Base-by-base conservation (phyloP, 2,797 vertebrate genomes). In the Taenioides sp. region DNA sequence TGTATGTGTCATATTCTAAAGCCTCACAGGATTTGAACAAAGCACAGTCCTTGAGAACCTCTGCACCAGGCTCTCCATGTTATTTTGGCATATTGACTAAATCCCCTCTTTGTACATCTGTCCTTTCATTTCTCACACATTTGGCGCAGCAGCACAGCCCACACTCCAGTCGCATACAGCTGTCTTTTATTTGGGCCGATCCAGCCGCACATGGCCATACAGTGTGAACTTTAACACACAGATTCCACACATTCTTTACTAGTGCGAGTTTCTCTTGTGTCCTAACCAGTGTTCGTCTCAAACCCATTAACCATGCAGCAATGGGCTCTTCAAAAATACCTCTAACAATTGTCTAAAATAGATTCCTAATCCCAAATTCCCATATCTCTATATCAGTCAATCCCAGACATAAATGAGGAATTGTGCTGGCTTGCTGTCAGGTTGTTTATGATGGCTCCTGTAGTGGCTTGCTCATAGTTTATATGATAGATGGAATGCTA, bases 201-300 rank as follows among this genome's bases (percentile, higher is more conserved):
- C 83, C 85, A 84, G 86, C 76, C 69, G 1, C 78, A 92, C 84
- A 88, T 87, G 87, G 86, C 80, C 83, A 87, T 87, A 82, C 77
- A 87, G 86, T 89, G 87, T 87, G 85, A 92, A 93, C 87, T 90
- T 89, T 87, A 92, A 90, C 90, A 91, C 88, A 67, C 65, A 25
- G 88, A 93, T 93, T 93, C 88, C 85, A 92, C 79, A 84, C 90
- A 93, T 94, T 93, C 89, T 87, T 91, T 61, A 77, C 71, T 74
- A 81, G 87, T 88, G 83, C 83, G 86, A 79, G 83, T 91, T 90
- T 83, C 87, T 78, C 74, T 84, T 75, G 75, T 49, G 69, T 72
- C 60, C 78, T 70, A 76, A 86, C 78, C 49, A 22, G 52, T n/a
- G 54, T 11, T 23, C 11, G 22, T 23, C 54, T 23, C 54, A 57